A percentile compares a stretch with the other conserved stretches of the same genome.
These are phyloP conservation scores for Junonia oenone DNA, from an alignment of 2,888 invertebrate species.

Conservation along the genomic window DNA sequence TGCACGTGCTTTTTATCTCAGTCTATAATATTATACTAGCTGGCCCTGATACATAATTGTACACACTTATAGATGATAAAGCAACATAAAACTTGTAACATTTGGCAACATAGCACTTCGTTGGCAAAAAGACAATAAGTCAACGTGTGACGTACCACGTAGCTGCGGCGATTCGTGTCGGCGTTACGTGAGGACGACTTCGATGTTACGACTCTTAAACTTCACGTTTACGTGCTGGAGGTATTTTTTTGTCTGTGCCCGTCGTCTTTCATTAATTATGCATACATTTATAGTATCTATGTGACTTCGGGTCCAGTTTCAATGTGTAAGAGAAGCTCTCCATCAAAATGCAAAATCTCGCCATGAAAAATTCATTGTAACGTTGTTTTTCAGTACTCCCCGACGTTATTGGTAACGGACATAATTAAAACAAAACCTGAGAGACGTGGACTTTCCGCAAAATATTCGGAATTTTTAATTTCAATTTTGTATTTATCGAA, in stretches of 20 bases:
- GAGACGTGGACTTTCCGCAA: background rate
- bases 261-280: background rate
- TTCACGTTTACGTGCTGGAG: background rate
- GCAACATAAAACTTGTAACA: background rate
- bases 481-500: background rate
- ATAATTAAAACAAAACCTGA: background rate
- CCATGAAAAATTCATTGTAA: background rate
- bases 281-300: background rate
- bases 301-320: background rate
- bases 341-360: background rate
- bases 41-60: too few relatives aligned
- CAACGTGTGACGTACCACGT: background rate
- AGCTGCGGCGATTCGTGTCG: background rate
- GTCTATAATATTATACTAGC: too few relatives aligned
- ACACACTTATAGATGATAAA: too few relatives aligned
- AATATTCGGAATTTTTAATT: background rate
- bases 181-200: background rate
- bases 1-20: too few relatives aligned
- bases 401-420: background rate
- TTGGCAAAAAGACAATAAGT: background rate
- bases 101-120: background rate
- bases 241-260: background rate
- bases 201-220: background rate
- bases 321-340: background rate
- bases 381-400: background rate